Percentiles rank a stretch among this genome's conserved stretches.
These are phyloP conservation scores for Scelioninae gen. 1 DNA, from an alignment of 2,888 invertebrate species.

Conservation along the genomic window DNA sequence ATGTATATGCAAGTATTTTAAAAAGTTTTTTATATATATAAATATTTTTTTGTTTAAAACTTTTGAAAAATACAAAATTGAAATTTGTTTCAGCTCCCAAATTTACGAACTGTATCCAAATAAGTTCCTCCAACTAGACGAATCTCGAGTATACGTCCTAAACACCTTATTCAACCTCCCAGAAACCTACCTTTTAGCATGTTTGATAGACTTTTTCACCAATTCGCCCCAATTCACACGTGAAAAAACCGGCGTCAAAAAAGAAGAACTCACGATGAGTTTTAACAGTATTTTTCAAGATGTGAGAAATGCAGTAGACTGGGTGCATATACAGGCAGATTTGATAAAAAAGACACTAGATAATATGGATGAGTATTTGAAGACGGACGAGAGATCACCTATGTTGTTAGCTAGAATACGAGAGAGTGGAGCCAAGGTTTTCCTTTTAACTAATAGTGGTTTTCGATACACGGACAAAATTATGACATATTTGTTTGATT, in stretches of 20 bases:
- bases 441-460: conserved; percentile 98
- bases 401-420: conserved; percentile 92
- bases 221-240: conserved; percentile 93
- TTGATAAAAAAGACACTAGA: conserved; percentile 95
- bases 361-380: conserved; percentile 95
- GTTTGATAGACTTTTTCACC: conserved; percentile 97
- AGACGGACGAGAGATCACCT: conserved; percentile 93
- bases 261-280: conserved; percentile 97
- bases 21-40: background rate
- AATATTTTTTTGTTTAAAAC: background rate
- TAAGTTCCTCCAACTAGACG: conserved; percentile 97
- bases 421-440: conserved; percentile 96
- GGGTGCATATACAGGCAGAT: conserved; percentile 94
- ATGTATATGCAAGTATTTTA: no score
- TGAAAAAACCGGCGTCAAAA: conserved; percentile 92
- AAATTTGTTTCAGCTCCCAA: conserved; percentile 46
- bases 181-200: conserved; percentile 98
- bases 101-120: conserved; percentile 98
- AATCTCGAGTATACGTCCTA: conserved; percentile 96
- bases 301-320: conserved; percentile 96
- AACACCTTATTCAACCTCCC: conserved; percentile 99
- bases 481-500: conserved; percentile 97
- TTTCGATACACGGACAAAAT: conserved; percentile 97
- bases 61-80: background rate
- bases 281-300: conserved; percentile 99